Base-by-base conservation (phyloP, 2,113 vertebrate species). In the Dicaeum eximium region DNA sequence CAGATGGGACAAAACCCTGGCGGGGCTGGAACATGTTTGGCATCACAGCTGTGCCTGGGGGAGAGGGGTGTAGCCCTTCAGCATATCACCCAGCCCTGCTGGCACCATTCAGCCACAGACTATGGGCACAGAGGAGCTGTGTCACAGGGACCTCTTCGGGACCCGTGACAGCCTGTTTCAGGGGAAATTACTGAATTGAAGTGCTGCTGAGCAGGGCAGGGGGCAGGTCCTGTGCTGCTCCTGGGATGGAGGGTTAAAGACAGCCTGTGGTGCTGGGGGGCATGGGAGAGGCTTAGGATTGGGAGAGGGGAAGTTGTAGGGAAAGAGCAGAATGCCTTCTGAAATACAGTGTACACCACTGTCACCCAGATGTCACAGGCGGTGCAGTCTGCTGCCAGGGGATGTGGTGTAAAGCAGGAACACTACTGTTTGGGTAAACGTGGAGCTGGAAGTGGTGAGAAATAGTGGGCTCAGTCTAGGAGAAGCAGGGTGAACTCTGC, bases 101-200 rank as follows among this genome's bases (percentile, higher is more conserved):
- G 1, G 45, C 0, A 0, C 3, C 2, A 12, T 27, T 51, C 2
- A 2, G 42, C 44, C 45, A 47, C 2, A 9, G 65, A 27, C 0
- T 1, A 71, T 27, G 20, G 30, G 33, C 11, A 54, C 0, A 0
- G 22, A 42, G 24, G 31, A 54, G 31, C 65, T 45, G 28, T 37
- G 37, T 35, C 23, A 8, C 48, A 25, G 24, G 3, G 28, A 57
- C 33, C 17, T 58, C 62, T 66, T 57, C 0, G 1, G 40, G 57
- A 79, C 37, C 25, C 0, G 0, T 48, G 70, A 20, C 45, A 72
- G 20, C 11, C 11, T 38, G 3, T 53, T 82, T 19, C 1, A 10
- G 11, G 11, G 12, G 6, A 84, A 81, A 44, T 4, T 0, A 62
- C 31, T 37, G 35, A 5, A 58, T 2, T 40, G 20, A 18, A 73